Conservation (phyloP, 2,113 vertebrate genomes). For the Urocitellus parryii region DNA sequence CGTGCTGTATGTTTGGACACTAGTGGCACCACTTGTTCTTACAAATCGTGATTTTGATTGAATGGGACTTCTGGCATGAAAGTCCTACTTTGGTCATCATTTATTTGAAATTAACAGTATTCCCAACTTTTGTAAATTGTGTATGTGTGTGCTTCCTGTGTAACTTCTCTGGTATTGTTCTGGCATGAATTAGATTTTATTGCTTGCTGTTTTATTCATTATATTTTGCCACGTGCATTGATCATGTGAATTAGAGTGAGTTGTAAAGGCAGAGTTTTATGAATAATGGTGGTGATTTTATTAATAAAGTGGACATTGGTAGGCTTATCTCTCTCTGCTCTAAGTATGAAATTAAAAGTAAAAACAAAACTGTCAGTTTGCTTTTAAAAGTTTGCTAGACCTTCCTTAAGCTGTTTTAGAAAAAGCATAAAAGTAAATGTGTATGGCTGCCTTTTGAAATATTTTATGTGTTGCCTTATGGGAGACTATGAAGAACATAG, state of each 20-base stretch:
- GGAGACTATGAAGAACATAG: slow-evolving; percentile 27
- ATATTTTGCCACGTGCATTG: slow-evolving; percentile 77
- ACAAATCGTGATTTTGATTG: slow-evolving; percentile 98
- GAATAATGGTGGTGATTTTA: slow-evolving; percentile 54
- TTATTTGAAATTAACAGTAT: slow-evolving; percentile 82
- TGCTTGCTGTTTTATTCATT: slow-evolving; percentile 77
- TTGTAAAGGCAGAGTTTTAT: slow-evolving; percentile 45
- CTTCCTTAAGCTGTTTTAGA: slow-evolving; percentile 64
- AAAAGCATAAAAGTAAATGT: slow-evolving; percentile 63
- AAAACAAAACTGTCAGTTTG: slow-evolving; percentile 42
- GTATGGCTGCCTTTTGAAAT: slow-evolving; percentile 80
- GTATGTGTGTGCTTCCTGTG: slow-evolving; percentile 61
- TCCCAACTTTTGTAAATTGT: slow-evolving; percentile 72
- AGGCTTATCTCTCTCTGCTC: slow-evolving; percentile 17
- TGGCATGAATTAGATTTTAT: slow-evolving; percentile 86
- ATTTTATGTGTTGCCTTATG: slow-evolving; percentile 80
- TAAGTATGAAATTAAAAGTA: slow-evolving; percentile 53
- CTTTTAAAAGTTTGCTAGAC: slow-evolving; percentile 66
- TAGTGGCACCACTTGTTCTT: slow-evolving; percentile 96
- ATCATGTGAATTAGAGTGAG: slow-evolving; percentile 56
- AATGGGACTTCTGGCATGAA: slow-evolving; percentile 61
- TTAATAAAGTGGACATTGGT: slow-evolving; percentile 41
- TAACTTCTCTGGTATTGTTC: slow-evolving; percentile 77
- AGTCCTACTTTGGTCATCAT: background rate
- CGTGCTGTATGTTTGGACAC: slow-evolving; percentile 97